A percentile compares a stretch with the other conserved stretches of the same genome.
These are phyloP conservation scores for Plutomurus gul DNA, from an alignment of 1,140 invertebrate species.

Conservation along the genomic window DNA sequence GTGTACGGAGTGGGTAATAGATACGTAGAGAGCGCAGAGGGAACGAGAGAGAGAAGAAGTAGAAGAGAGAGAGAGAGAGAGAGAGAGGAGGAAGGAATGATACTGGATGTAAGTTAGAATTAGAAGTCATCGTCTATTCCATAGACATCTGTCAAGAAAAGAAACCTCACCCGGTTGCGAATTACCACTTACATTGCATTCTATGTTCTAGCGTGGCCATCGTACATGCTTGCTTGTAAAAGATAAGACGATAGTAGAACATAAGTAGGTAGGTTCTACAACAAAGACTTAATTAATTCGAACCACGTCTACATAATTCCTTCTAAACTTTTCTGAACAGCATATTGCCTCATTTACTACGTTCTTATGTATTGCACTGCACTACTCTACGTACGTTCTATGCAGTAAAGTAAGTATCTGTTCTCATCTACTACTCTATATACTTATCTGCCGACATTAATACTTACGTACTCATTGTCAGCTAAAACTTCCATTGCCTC, in stretches of 20 bases:
- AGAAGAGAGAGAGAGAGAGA: slow-evolving; percentile 1
- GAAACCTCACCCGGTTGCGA: slow-evolving; percentile 45
- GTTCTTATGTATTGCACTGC: neutral
- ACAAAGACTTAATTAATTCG: slow-evolving; percentile 48
- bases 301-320: slow-evolving; percentile 45
- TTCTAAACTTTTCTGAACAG: slow-evolving; percentile 15
- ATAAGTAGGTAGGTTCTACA: no score
- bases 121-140: slow-evolving; percentile 31
- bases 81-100: slow-evolving; percentile 7
- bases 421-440: no score
- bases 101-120: neutral
- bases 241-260: neutral
- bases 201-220: neutral
- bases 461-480: no score
- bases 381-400: neutral
- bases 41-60: neutral
- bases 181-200: slow-evolving; percentile 37
- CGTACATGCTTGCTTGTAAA: neutral
- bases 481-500: no score
- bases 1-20: slow-evolving; percentile 37
- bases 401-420: no score
- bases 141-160: slow-evolving; percentile 34
- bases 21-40: neutral
- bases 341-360: slow-evolving; percentile 15
- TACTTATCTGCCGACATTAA: no score